Evolutionary conservation across 2,888 invertebrate genomes (phyloP).

Genomic region (Drosophila ezoana): DNA sequence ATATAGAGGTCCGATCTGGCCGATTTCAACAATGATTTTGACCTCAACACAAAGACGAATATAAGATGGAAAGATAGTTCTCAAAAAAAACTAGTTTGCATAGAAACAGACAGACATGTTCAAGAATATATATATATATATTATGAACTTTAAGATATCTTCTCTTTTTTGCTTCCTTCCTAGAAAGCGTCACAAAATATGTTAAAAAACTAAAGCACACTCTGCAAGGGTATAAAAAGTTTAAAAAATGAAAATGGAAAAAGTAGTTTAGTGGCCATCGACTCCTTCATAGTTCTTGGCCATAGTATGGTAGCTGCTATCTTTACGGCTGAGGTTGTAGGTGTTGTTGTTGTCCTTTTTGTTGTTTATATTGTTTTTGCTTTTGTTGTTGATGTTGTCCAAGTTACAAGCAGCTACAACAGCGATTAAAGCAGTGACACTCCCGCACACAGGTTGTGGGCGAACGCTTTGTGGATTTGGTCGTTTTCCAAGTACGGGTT

Average conservation of each 20-base stretch:
- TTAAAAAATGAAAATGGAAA: constrained; percentile 1
- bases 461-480: constrained; percentile 55
- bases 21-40: no score
- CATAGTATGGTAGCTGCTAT: constrained; percentile 52
- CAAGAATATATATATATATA: no score
- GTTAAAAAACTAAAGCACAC: no score
- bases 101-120: no score
- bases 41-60: no score
- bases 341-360: constrained; percentile 16
- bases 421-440: constrained; percentile 74
- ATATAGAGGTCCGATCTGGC: no score
- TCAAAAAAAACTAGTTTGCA: no score
- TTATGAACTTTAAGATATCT: no score
- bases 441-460: constrained; percentile 64
- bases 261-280: constrained; percentile 66
- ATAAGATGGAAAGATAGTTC: no score
- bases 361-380: constrained; percentile 8
- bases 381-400: constrained; percentile 27
- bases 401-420: constrained; percentile 63
- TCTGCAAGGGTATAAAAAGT: no score
- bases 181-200: no score
- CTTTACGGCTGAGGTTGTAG: constrained; percentile 43
- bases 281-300: constrained; percentile 53
- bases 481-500: constrained; percentile 16
- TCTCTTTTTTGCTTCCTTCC: no score